A percentile compares a stretch with the other conserved stretches of the same genome.
phyloP scores from a whole-genome alignment of 30 jellyfish, hydroid and myxozoan genomes.

The Pelagia noctiluca region DNA sequence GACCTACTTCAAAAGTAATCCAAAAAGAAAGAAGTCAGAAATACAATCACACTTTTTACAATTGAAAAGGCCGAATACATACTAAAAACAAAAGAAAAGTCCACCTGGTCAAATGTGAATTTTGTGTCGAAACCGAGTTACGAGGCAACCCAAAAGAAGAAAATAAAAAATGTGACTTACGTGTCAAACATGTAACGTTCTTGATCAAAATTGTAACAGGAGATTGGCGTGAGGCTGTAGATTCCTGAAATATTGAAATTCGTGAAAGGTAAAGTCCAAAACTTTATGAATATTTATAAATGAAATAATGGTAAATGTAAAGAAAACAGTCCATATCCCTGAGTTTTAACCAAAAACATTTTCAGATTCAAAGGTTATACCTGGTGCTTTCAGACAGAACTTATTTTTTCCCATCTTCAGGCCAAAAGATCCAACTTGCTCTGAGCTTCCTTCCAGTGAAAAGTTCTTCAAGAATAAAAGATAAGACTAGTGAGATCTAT shows the following conservation, averaged over 20 bases:
- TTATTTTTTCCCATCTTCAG: constrained; percentile 91
- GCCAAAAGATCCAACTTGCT: constrained; percentile 90
- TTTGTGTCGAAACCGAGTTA: background rate
- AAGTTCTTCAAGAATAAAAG: constrained; percentile 65
- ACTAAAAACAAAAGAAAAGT: no score
- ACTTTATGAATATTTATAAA: no score
- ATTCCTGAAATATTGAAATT: no score
- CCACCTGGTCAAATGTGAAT: no score
- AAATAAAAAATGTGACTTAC: constrained; percentile 49
- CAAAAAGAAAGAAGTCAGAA: no score
- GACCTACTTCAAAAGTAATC: no score
- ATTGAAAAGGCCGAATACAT: no score
- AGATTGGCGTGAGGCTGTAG: constrained; percentile 86
- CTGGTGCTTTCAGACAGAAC: constrained; percentile 92
- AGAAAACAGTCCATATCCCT: constrained; percentile 1
- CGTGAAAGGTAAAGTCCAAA: no score
- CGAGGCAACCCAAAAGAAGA: background rate
- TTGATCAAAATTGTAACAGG: constrained; percentile 93
- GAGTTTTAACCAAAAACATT: background rate
- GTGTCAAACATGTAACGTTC: constrained; percentile 84
- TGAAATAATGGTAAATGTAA: no score
- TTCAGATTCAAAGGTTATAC: constrained; percentile 29
- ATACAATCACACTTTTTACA: no score
- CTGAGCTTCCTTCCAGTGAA: constrained; percentile 85
- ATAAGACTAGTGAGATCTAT: background rate